Evolutionary conservation across 2,888 invertebrate genomes (phyloP).

Genomic region (Melanchra persicariae): DNA sequence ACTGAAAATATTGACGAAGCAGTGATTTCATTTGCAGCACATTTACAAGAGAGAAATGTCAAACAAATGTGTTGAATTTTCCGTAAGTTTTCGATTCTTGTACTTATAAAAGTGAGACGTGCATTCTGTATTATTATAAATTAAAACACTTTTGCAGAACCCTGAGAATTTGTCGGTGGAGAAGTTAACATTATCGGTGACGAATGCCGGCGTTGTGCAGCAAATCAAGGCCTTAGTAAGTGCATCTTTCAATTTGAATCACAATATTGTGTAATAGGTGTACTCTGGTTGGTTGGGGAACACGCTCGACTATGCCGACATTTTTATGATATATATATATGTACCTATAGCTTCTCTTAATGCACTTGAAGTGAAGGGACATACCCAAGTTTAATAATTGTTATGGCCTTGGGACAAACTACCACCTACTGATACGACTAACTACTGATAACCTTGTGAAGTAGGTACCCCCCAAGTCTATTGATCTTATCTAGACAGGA

Average conservation of each 20-base stretch:
- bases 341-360: constrained; percentile 2
- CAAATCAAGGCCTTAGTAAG: constrained; percentile 92
- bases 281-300: constrained; percentile 31
- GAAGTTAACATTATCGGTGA: constrained; percentile 82
- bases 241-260: constrained; percentile 44
- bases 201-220: constrained; percentile 88
- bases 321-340: too few species aligned
- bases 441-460: not conserved
- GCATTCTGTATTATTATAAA: constrained; percentile 53
- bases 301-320: not conserved
- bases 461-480: not conserved
- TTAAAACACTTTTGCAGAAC: constrained; percentile 85
- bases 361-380: constrained; percentile 10
- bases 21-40: constrained; percentile 9
- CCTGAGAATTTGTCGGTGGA: constrained; percentile 91
- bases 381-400: constrained; percentile 23
- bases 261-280: constrained; percentile 53
- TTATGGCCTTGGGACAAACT: constrained; percentile 34
- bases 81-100: constrained; percentile 67
- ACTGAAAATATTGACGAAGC: constrained; percentile 14
- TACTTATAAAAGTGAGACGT: constrained; percentile 7
- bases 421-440: not conserved
- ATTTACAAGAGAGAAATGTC: constrained; percentile 65
- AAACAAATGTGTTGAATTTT: constrained; percentile 68
- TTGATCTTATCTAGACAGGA: not conserved